Base-by-base conservation (phyloP, 2,797 vertebrate species). In the Heliangelus exortis region DNA sequence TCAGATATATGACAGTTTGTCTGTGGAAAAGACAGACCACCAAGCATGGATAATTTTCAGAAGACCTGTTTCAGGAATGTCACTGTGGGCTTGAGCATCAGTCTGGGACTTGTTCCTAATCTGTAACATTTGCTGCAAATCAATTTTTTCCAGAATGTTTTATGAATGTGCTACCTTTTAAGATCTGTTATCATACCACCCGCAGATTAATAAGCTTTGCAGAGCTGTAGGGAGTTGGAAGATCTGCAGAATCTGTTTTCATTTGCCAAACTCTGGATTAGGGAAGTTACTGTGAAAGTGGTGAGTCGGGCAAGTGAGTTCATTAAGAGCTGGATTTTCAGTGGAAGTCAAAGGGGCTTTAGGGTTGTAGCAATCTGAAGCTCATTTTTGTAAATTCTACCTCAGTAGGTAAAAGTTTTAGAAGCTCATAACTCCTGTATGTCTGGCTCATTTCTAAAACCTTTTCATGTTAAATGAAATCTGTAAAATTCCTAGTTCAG, bases 391-490 rank as follows among this genome's bases (percentile, higher is more conserved):
- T 87, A 61, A 90, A 90, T 81, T 89, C 84, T 26, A 43, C 33
- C 62, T 92, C 79, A 50, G 31, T 58, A 85, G 47, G 26, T 75
- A 58, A 66, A 93, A 72, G 29, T 85, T 91, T 71, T 50, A 67
- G 84, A 79, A 84, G 57, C 87, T 92, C 33, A 2, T 68, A 75
- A 72, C 75, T 72, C 7, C 34, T 43, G 7, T 81, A 47, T 36
- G 67, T 41, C 84, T 85, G 87, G 43, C 57, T 92, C 36, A 54
- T 84, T 92, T 84, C 84, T 92, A 72, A 92, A 94, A 58, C 21
- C 69, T 80, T 87, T 83, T 61, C 23, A 18, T 82, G 68, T 63
- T 90, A 79, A 90, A 57, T 71, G 81, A 90, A 59, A 82, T 87
- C 67, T 77, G 45, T 77, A 57, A 73, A 94, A 92, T 94, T 93